Evolutionary conservation across 2,113 vertebrate genomes (phyloP).

Genomic region (Galbula dea): DNA sequence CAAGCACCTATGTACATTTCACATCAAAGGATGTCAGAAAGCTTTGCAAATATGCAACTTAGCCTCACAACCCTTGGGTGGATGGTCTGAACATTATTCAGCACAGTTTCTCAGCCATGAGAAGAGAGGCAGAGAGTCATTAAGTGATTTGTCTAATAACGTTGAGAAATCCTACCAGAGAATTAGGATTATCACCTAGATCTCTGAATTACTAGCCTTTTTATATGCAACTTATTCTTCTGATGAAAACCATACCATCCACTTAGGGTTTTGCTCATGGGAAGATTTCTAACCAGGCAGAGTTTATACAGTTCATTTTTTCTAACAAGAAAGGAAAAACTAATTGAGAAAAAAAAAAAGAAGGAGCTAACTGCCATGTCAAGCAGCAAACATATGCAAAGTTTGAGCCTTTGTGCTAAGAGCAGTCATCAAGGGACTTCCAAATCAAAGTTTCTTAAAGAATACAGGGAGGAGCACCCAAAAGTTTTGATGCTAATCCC

Average conservation of each 20-base stretch:
- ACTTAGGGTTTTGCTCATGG: background rate
- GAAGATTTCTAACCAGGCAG: background rate
- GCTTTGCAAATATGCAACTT: background rate
- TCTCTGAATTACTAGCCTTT: background rate
- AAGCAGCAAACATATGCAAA: background rate
- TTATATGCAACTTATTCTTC: background rate
- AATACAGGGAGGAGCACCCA: background rate
- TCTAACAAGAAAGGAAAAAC: background rate
- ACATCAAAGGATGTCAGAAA: background rate
- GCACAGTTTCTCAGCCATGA: background rate
- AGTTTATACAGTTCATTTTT: background rate
- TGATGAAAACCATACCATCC: background rate
- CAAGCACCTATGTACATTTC: accelerated
- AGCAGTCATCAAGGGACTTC: background rate
- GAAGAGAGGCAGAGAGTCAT: background rate
- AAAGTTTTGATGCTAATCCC: background rate
- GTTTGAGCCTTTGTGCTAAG: background rate
- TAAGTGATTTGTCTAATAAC: background rate
- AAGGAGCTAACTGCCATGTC: background rate
- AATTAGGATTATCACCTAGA: slow-evolving; percentile 10
- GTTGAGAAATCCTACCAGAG: background rate
- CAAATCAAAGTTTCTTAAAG: background rate
- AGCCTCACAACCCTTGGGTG: background rate
- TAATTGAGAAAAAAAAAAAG: too few species aligned
- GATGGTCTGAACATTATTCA: background rate